phyloP scores from a whole-genome alignment of 2,888 invertebrate species.

The Anarsia innoxiella region DNA sequence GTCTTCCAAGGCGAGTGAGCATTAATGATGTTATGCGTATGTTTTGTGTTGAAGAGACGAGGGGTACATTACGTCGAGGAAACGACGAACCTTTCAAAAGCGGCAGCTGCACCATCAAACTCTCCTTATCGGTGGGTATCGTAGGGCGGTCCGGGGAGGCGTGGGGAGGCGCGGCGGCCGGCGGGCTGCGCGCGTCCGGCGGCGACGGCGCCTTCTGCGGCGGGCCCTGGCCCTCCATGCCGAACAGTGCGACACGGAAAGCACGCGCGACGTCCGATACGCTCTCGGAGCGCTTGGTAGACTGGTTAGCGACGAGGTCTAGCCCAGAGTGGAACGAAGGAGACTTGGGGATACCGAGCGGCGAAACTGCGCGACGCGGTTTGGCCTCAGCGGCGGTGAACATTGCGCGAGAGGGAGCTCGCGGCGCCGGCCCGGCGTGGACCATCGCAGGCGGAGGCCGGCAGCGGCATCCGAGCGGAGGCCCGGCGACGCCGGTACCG shows the following conservation, averaged over 20 bases:
- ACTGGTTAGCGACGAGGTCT: constrained; percentile 83
- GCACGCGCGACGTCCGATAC: constrained; percentile 68
- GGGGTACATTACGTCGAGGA: too few relatives aligned
- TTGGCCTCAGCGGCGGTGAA: constrained; percentile 69
- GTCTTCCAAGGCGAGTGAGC: constrained; percentile 7
- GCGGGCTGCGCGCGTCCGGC: constrained; percentile 61
- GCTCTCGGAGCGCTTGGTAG: constrained; percentile 64
- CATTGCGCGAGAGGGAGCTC: constrained; percentile 71
- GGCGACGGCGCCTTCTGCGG: constrained; percentile 55
- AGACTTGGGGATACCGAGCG: constrained; percentile 88
- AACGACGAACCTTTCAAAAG: constrained; percentile 70
- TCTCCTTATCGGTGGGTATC: constrained; percentile 57
- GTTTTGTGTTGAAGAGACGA: neutral
- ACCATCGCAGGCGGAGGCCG: constrained; percentile 74
- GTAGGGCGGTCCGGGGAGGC: constrained; percentile 37
- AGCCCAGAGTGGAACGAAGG: constrained; percentile 92
- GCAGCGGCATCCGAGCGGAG: constrained; percentile 71
- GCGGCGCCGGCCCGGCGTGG: constrained; percentile 74
- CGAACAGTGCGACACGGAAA: constrained; percentile 63
- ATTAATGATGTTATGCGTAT: neutral
- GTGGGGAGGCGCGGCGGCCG: constrained; percentile 34
- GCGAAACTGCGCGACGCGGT: constrained; percentile 73
- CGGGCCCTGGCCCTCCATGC: constrained; percentile 55
- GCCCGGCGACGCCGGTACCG: constrained; percentile 69
- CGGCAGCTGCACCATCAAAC: constrained; percentile 68